Conservation (phyloP, 2,113 vertebrate species). For the Noturus placidus region DNA sequence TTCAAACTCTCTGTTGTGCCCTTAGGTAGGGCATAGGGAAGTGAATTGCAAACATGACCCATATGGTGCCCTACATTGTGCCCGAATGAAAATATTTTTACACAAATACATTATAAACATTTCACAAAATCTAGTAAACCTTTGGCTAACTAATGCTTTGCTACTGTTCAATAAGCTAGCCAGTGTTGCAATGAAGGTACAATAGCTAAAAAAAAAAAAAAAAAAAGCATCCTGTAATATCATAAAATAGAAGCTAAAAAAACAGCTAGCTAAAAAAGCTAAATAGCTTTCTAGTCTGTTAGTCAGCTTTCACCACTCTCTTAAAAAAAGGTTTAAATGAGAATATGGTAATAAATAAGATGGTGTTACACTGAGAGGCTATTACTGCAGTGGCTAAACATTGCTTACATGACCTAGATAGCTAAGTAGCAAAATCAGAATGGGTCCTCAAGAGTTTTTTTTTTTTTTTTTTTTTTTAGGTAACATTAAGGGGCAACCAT, state of each 20-base stretch:
- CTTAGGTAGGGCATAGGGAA: not conserved
- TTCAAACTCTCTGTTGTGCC: not conserved
- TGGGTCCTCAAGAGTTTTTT: not conserved
- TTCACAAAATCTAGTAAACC: not conserved
- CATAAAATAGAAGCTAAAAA: not conserved
- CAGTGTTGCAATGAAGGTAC: not conserved
- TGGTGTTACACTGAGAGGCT: not conserved
- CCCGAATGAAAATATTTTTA: not conserved
- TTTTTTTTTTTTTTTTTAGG: constrained; percentile 2
- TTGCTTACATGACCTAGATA: constrained; percentile 27
- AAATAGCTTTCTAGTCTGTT: not conserved
- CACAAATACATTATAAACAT: not conserved
- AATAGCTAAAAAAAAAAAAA: not conserved
- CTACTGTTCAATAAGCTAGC: not conserved
- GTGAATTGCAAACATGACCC: not conserved
- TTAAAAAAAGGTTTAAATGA: not conserved
- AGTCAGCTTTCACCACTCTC: not conserved
- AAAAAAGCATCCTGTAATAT: not conserved
- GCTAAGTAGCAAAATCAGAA: constrained; percentile 4
- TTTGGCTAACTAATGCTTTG: not conserved
- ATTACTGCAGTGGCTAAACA: constrained; percentile 6
- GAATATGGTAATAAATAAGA: not conserved
- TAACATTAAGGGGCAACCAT: constrained; percentile 23
- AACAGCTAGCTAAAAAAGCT: not conserved
- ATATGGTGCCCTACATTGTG: not conserved